Evolutionary conservation across 2,113 vertebrate species (phyloP).

Genomic region (Phylloscopus trochiloides): DNA sequence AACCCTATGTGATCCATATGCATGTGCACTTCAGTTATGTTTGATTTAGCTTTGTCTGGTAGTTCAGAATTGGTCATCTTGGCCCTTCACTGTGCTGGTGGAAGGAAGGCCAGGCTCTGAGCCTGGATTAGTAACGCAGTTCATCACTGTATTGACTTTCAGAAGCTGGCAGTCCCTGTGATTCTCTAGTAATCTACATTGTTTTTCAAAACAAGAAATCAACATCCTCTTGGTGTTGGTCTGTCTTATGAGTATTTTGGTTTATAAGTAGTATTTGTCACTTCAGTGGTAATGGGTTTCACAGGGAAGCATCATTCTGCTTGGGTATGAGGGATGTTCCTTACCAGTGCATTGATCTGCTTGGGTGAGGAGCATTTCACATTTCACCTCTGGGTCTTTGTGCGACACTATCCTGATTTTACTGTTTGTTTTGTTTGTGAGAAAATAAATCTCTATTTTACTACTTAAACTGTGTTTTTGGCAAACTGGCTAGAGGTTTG

Average conservation of each 20-base stretch:
- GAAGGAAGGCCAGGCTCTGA: not conserved
- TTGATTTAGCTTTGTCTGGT: not conserved
- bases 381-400: not conserved
- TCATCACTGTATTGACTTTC: not conserved
- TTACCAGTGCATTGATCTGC: not conserved
- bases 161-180: not conserved
- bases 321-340: accelerated
- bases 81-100: not conserved
- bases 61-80: not conserved
- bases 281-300: not conserved
- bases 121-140: not conserved
- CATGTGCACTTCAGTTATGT: not conserved
- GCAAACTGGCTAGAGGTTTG: not conserved
- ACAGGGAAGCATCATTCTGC: accelerated
- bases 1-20: accelerated
- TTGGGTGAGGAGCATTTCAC: accelerated
- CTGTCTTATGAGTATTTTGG: not conserved
- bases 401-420: not conserved
- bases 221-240: not conserved
- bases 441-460: not conserved
- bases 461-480: not conserved
- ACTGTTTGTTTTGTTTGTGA: not conserved
- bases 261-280: not conserved
- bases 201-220: not conserved
- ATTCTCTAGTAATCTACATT: not conserved